phyloP scores from a whole-genome alignment of 1,140 invertebrate species.

The Polypedilum pembai region DNA sequence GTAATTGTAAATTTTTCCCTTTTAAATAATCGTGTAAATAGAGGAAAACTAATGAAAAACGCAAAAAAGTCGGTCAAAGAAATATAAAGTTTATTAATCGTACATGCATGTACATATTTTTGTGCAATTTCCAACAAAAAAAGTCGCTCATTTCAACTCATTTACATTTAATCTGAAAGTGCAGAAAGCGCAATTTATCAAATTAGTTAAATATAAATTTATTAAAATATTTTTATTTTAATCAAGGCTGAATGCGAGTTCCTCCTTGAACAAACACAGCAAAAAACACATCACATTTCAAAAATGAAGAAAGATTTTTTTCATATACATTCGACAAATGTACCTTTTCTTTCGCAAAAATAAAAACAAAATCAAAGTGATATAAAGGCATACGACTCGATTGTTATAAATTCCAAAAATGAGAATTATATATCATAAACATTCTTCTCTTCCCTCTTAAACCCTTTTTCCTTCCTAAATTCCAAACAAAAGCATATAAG shows the following conservation, averaged over 20 bases:
- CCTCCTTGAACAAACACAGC: background rate
- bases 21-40: conserved; percentile 19
- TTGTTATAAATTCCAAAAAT: background rate
- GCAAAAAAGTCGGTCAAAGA: background rate
- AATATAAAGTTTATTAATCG: background rate
- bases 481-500: background rate
- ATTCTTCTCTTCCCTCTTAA: background rate
- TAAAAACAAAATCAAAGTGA: background rate
- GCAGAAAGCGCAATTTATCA: background rate
- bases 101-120: conserved; percentile 12
- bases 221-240: background rate
- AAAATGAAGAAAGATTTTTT: background rate
- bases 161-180: background rate
- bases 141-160: background rate
- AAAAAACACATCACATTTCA: background rate
- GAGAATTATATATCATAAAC: background rate
- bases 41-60: background rate
- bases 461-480: background rate
- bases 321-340: background rate
- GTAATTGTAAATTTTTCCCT: background rate
- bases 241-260: background rate
- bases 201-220: background rate
- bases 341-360: conserved; percentile 1
- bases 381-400: background rate
- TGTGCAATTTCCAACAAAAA: conserved; percentile 12